Conservation (phyloP, 2,113 vertebrate genomes). For the Pygoscelis antarcticus region DNA sequence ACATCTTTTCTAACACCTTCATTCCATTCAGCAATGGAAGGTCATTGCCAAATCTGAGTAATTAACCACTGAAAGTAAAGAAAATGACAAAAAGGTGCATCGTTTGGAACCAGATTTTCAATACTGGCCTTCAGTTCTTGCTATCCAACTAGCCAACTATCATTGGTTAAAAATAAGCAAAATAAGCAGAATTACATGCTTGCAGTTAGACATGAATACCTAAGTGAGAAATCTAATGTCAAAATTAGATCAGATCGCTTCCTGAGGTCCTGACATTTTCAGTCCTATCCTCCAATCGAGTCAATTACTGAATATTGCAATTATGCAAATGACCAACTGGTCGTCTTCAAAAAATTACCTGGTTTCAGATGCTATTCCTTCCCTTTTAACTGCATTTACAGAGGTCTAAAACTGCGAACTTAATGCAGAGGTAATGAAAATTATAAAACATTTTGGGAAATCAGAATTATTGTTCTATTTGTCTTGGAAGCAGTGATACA, state of each 20-base stretch:
- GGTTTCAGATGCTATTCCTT: neutral
- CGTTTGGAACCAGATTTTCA: neutral
- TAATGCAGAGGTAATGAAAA: neutral
- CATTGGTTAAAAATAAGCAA: neutral
- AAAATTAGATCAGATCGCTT: neutral
- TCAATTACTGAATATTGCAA: neutral
- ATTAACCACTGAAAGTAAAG: neutral
- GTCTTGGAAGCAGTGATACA: neutral
- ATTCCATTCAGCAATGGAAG: neutral
- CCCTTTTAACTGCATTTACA: neutral
- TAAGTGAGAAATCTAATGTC: neutral
- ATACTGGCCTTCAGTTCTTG: neutral
- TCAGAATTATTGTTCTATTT: neutral
- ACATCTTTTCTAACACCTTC: neutral
- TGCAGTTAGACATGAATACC: neutral
- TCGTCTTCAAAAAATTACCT: neutral
- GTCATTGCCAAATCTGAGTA: neutral
- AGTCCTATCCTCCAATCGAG: neutral
- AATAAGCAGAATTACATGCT: neutral
- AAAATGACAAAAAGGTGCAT: rapidly evolving
- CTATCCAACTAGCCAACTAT: too few relatives aligned
- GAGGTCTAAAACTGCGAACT: neutral
- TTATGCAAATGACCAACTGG: neutral
- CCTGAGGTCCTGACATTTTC: neutral
- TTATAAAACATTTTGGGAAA: neutral